A percentile compares a stretch with the other conserved stretches of the same genome.
phyloP scores from a whole-genome alignment of 2,797 vertebrate species.

The Balearica regulorum region DNA sequence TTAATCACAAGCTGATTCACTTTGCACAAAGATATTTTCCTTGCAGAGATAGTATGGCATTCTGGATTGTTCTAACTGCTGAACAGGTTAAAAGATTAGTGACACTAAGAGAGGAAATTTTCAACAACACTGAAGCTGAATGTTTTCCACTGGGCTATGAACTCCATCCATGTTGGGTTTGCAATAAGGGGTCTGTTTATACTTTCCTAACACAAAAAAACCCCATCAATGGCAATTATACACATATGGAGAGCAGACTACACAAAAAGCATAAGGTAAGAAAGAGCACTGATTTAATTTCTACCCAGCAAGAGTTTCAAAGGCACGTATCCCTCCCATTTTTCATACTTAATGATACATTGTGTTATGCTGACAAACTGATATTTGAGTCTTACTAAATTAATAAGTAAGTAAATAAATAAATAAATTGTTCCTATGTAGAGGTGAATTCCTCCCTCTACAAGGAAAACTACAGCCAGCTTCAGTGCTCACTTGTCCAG shows the following conservation, averaged over 20 bases:
- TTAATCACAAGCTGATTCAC: not conserved
- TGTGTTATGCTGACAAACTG: not conserved
- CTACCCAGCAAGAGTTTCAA: not conserved
- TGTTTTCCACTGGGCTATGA: not conserved
- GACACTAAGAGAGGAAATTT: not conserved
- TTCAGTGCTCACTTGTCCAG: not conserved
- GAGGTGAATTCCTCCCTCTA: not conserved
- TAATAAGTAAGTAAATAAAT: not conserved
- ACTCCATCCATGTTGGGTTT: not conserved
- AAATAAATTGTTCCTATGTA: rapidly evolving
- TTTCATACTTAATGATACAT: not conserved
- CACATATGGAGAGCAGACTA: not conserved
- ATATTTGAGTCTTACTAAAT: not conserved
- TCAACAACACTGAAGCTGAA: not conserved
- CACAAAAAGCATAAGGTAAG: not conserved
- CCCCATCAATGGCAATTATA: not conserved
- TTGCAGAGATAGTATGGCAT: not conserved
- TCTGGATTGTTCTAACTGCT: not conserved
- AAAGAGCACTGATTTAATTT: not conserved
- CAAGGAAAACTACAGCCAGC: not conserved
- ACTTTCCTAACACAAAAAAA: not conserved
- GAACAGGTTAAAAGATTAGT: not conserved
- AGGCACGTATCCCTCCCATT: not conserved
- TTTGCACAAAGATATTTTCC: not conserved
- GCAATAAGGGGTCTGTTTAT: not conserved